phyloP scores from a whole-genome alignment of 2,797 vertebrate genomes.

The Notoglanidium macrostoma region DNA sequence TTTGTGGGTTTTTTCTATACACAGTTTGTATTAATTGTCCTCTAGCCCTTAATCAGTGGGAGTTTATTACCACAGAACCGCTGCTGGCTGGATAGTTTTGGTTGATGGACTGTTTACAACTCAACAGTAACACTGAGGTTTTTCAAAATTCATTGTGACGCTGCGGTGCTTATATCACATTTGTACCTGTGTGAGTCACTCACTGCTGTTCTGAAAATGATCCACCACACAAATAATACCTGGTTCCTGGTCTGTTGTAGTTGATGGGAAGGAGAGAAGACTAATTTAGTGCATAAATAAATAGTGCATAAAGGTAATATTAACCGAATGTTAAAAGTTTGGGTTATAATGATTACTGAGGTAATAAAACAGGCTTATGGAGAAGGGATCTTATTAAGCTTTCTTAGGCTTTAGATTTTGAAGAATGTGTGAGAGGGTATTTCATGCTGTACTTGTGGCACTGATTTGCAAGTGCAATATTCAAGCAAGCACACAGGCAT shows the following conservation, averaged over 20 bases:
- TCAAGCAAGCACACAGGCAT: conserved; percentile 16
- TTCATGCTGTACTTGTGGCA: neutral
- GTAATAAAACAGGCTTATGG: neutral
- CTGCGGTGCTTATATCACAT: neutral
- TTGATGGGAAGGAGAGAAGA: neutral
- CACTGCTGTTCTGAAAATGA: neutral
- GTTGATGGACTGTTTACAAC: neutral
- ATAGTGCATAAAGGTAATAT: neutral
- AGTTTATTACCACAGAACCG: neutral
- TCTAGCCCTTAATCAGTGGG: neutral
- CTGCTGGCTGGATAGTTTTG: neutral
- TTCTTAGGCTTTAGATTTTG: neutral
- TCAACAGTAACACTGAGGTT: neutral
- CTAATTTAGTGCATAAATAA: neutral
- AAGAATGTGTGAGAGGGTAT: neutral
- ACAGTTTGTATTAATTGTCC: neutral
- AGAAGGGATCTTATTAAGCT: neutral
- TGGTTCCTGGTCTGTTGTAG: neutral
- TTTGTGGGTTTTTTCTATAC: neutral
- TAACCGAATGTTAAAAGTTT: neutral
- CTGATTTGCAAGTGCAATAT: conserved; percentile 23
- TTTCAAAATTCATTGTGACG: neutral
- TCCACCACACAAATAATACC: neutral
- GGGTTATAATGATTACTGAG: neutral
- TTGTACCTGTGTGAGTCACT: neutral